These are phyloP conservation scores for Zaprionus nigranus DNA, from an alignment of 1,140 invertebrate genomes.

Conservation along the genomic window DNA sequence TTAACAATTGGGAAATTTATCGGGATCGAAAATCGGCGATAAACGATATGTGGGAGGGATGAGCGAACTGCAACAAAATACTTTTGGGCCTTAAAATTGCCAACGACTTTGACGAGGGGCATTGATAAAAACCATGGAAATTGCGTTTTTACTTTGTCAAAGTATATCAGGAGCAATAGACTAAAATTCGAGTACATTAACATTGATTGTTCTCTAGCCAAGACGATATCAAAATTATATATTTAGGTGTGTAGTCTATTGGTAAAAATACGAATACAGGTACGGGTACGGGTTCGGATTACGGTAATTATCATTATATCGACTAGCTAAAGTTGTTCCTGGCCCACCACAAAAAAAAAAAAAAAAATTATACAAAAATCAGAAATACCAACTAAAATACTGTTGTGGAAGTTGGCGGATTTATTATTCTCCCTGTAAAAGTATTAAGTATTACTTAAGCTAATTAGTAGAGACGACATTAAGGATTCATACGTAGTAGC, in stretches of 20 bases:
- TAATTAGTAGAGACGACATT: constrained; percentile 42
- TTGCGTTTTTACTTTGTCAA: constrained; percentile 77
- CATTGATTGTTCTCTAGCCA: constrained; percentile 69
- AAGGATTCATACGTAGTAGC: constrained; percentile 21
- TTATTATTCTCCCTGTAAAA: constrained; percentile 9
- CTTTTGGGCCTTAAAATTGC: constrained; percentile 78
- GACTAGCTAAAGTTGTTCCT: constrained; percentile 30
- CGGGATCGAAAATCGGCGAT: not conserved
- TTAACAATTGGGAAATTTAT: not conserved
- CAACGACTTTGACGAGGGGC: constrained; percentile 72
- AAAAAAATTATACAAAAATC: not conserved
- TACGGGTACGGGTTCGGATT: constrained; percentile 19
- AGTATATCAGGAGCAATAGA: constrained; percentile 84
- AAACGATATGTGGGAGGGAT: not conserved
- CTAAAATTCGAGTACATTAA: constrained; percentile 84
- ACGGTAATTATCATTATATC: constrained; percentile 8
- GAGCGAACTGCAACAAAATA: constrained; percentile 52
- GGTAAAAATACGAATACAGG: constrained; percentile 15
- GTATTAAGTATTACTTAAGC: constrained; percentile 40
- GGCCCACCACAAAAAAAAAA: constrained; percentile 25
- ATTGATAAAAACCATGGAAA: constrained; percentile 55
- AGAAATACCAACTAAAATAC: constrained; percentile 25
- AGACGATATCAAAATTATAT: constrained; percentile 56
- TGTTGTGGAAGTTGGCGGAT: constrained; percentile 13
- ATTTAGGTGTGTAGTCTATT: not conserved